These are phyloP conservation scores for Staurois parvus DNA, from an alignment of 2,797 vertebrate species.

Conservation along the genomic window DNA sequence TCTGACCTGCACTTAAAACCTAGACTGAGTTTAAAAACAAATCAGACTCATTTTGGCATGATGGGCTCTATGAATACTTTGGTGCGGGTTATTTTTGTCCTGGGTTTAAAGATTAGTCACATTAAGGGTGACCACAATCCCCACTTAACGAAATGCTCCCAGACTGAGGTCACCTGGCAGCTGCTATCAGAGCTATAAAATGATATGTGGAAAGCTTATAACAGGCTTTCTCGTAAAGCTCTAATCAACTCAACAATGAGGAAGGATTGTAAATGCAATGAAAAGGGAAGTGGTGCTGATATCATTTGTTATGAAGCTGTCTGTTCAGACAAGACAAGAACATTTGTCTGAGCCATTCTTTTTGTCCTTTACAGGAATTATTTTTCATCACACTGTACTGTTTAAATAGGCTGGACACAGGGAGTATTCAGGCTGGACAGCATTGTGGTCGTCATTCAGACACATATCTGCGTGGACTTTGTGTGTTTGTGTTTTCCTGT, in stretches of 20 bases:
- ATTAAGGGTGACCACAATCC: slow-evolving; percentile 44
- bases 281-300: neutral
- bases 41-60: neutral
- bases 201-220: slow-evolving; percentile 46
- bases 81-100: slow-evolving; percentile 32
- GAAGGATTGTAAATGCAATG: slow-evolving; percentile 1
- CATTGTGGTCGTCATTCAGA: too few relatives aligned
- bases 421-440: neutral
- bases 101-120: slow-evolving; percentile 51
- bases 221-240: slow-evolving; percentile 43
- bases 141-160: slow-evolving; percentile 51
- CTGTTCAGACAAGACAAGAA: neutral
- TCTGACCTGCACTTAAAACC: neutral
- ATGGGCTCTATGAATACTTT: neutral
- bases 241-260: slow-evolving; percentile 51
- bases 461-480: too few relatives aligned
- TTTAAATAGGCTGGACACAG: neutral
- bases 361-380: neutral
- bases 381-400: neutral
- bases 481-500: too few relatives aligned
- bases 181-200: slow-evolving; percentile 55
- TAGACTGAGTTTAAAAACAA: neutral
- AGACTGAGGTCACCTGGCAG: slow-evolving; percentile 52
- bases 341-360: neutral
- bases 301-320: neutral